A percentile compares a stretch with the other conserved stretches of the same genome.
Evolutionary conservation across 2,888 invertebrate genomes (phyloP).

Genomic region (Marronus borbonicus): DNA sequence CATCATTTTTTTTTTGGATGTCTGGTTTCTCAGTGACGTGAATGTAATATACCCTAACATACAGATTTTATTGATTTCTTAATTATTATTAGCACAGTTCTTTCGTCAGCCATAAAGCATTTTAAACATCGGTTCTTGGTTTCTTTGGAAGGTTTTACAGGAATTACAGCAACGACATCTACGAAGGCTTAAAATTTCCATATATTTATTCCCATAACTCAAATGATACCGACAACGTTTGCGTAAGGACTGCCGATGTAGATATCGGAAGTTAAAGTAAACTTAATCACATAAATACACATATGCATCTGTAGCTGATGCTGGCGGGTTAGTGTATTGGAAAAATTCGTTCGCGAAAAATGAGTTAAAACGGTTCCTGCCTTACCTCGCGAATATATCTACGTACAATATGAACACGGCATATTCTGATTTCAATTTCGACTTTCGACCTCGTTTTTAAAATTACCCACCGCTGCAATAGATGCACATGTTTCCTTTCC

Average conservation of each 20-base stretch:
- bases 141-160: background rate
- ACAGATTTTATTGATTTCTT: background rate
- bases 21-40: too few species aligned
- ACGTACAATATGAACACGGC: too few species aligned
- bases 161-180: background rate
- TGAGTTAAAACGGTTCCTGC: too few species aligned
- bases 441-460: too few species aligned
- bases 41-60: too few species aligned
- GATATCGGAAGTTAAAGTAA: slow-evolving; percentile 12
- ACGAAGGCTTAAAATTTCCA: background rate
- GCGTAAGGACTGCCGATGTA: slow-evolving; percentile 7
- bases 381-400: too few species aligned
- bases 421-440: too few species aligned
- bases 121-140: background rate
- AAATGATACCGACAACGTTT: slow-evolving; percentile 6
- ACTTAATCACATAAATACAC: slow-evolving; percentile 1
- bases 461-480: too few species aligned
- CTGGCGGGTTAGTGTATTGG: too few species aligned
- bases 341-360: too few species aligned
- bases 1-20: too few species aligned
- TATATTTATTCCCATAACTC: background rate
- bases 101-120: background rate
- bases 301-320: background rate
- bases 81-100: background rate
- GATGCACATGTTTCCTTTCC: too few species aligned